Conservation (phyloP, 1,140 invertebrate species). For the Tetragonula clypearis region DNA sequence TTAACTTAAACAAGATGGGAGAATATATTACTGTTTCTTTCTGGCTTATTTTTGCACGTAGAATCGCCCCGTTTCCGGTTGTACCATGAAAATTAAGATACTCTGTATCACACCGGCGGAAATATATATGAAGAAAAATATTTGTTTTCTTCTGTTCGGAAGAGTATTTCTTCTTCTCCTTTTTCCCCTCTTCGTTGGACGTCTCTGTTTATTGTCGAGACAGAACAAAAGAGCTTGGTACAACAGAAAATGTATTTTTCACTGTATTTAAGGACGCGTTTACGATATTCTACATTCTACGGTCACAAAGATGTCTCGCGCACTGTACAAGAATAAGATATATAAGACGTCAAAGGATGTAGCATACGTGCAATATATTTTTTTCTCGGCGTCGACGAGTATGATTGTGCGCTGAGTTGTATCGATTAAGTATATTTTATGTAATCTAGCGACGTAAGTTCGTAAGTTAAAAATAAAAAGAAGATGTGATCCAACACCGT, state of each 20-base stretch:
- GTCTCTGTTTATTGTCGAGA: too few species aligned
- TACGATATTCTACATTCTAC: background rate
- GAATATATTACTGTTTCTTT: too few species aligned
- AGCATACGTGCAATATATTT: constrained; percentile 64
- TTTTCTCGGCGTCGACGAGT: constrained; percentile 51
- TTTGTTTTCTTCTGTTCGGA: background rate
- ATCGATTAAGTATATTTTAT: constrained; percentile 67
- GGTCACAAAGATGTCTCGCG: constrained; percentile 13
- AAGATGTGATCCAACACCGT: constrained; percentile 42
- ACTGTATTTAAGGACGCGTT: constrained; percentile 3
- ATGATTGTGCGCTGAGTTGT: constrained; percentile 52
- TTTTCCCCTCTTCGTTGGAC: background rate
- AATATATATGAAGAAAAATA: background rate
- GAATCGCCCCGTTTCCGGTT: too few species aligned
- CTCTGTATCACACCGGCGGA: too few species aligned
- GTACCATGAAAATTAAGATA: too few species aligned
- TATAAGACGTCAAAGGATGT: constrained; percentile 29
- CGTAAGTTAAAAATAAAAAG: constrained; percentile 61
- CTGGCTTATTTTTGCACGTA: too few species aligned
- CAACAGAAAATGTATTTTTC: constrained; percentile 5
- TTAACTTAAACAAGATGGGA: too few species aligned
- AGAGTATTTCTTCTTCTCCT: background rate
- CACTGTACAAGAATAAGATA: constrained; percentile 21
- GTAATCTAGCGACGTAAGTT: constrained; percentile 58
- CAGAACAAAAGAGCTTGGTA: background rate